phyloP scores from a whole-genome alignment of 2,797 vertebrate genomes.

The Pangasius macronema region DNA sequence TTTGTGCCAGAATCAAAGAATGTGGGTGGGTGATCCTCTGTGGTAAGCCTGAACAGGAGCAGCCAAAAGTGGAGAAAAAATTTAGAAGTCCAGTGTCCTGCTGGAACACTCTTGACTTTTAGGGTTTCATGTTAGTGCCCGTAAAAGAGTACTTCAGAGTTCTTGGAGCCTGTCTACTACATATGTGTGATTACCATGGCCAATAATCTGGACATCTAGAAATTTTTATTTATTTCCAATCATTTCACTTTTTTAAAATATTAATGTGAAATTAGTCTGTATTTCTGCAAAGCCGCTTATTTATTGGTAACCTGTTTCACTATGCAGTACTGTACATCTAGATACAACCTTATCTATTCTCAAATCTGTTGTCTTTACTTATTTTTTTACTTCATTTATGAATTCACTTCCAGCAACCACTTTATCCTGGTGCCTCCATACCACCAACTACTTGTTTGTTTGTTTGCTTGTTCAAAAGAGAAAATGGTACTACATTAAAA shows the following conservation, averaged over 20 bases:
- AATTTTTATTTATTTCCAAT: neutral
- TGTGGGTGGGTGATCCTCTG: too few relatives aligned
- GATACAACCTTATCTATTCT: neutral
- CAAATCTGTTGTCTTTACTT: neutral
- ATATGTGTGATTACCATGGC: neutral
- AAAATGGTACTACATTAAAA: neutral
- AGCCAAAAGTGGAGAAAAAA: too few relatives aligned
- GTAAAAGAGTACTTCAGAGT: too few relatives aligned
- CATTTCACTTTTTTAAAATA: neutral
- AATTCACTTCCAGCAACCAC: neutral
- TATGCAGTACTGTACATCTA: neutral
- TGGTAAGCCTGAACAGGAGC: too few relatives aligned
- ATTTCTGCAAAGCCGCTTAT: neutral
- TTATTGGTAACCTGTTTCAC: neutral
- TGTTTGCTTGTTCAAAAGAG: neutral
- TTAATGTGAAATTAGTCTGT: neutral
- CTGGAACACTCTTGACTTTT: too few relatives aligned
- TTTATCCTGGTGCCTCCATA: neutral
- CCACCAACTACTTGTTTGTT: neutral
- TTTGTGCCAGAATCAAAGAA: too few relatives aligned
- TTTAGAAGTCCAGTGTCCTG: too few relatives aligned
- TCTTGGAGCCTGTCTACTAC: neutral
- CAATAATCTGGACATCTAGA: neutral
- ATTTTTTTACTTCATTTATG: neutral
- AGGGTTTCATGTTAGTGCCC: too few relatives aligned